These are phyloP conservation scores for Montipora foliosa DNA, from an alignment of 64 coral and sea anemone species.

Conservation along the genomic window DNA sequence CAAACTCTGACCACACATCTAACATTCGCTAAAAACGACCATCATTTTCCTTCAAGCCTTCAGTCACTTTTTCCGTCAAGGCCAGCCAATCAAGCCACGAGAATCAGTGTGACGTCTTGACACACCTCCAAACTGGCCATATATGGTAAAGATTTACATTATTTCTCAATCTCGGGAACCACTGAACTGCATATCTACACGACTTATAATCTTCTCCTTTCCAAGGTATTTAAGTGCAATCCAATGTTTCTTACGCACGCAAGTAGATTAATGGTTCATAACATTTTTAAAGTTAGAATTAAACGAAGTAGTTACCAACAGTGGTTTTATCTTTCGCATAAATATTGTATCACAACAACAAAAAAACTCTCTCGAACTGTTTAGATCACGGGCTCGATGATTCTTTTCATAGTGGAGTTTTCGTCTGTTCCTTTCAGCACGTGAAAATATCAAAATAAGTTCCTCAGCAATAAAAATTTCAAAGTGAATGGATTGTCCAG, in stretches of 20 bases:
- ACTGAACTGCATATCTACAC: background rate
- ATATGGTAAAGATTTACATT: constrained; percentile 50
- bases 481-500: too few species aligned
- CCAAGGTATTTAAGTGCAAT: background rate
- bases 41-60: background rate
- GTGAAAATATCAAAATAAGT: too few species aligned
- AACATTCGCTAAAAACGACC: background rate
- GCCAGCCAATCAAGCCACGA: constrained; percentile 74
- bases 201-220: background rate
- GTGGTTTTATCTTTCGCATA: background rate
- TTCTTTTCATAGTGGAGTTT: too few species aligned
- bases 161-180: background rate
- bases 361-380: too few species aligned
- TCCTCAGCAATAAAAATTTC: too few species aligned
- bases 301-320: background rate
- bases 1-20: constrained; percentile 24
- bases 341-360: too few species aligned
- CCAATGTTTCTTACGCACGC: background rate
- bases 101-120: constrained; percentile 67
- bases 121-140: constrained; percentile 89
- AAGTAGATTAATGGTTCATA: background rate
- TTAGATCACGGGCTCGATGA: too few species aligned
- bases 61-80: constrained; percentile 34
- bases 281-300: background rate
- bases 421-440: too few species aligned